phyloP scores from a whole-genome alignment of 2,888 invertebrate species.

The Cabera pusaria region DNA sequence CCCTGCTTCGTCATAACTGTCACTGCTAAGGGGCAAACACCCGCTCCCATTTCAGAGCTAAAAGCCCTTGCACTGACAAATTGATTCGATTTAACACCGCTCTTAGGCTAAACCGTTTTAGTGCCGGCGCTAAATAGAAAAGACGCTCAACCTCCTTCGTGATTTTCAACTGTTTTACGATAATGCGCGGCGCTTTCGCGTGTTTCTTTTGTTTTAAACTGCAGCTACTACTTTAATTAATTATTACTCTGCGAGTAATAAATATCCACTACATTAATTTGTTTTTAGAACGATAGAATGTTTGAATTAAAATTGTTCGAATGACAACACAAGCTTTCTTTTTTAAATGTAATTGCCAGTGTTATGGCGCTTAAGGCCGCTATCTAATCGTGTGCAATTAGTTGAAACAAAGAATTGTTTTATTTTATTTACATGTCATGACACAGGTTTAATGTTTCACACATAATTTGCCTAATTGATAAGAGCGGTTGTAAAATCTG shows the following conservation, averaged over 20 bases:
- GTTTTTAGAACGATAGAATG: constrained; percentile 2
- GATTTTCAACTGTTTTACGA: no score
- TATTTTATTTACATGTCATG: constrained; percentile 5
- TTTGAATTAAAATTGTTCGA: no score
- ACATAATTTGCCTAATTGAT: constrained; percentile 12
- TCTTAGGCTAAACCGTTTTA: constrained; percentile 19
- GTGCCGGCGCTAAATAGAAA: constrained; percentile 7
- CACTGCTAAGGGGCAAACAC: constrained; percentile 49
- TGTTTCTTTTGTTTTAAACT: constrained; percentile 1
- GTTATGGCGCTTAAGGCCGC: no score
- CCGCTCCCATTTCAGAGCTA: constrained; percentile 36
- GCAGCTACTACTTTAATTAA: background rate
- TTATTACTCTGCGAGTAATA: background rate
- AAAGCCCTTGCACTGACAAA: constrained; percentile 58
- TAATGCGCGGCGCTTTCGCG: no score
- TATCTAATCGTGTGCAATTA: constrained; percentile 5
- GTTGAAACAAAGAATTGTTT: constrained; percentile 8
- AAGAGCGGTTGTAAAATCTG: constrained; percentile 2
- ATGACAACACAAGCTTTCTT: constrained; percentile 2
- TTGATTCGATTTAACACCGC: constrained; percentile 62
- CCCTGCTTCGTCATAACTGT: constrained; percentile 78
- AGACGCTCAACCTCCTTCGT: no score
- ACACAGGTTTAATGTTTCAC: constrained; percentile 6
- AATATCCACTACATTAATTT: constrained; percentile 2
- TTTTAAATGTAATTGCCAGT: background rate